Evolutionary conservation across 37 sponge, comb jelly and placozoan species (phyloP), one percentile per base, ranked within the genome.

Genomic region (Mnemiopsis leidyi): DNA sequence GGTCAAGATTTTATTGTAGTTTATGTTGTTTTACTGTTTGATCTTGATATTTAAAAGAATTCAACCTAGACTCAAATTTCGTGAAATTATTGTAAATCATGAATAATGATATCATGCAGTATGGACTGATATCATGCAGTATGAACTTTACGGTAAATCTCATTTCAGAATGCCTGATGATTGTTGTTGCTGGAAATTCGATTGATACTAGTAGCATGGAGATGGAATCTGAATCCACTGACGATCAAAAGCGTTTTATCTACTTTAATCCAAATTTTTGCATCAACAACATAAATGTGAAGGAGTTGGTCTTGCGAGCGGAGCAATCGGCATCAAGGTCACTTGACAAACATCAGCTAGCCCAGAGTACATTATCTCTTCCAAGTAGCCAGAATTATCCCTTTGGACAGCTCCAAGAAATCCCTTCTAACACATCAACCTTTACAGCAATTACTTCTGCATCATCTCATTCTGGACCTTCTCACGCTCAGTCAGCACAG

Each of bases 211-310:
- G 61, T 48, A 13, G 13, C 61, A 48, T 5, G 13, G 13, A 48
- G 9, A 48, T 48, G 61, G 61, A 48, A 48, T 5, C 61, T 18
- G 61, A 48, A 48, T 48, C 61, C 61, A 23, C 7, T 18, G 73
- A 71, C 24, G 32, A 77, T 9, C 36, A 77, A 33, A 16, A 28
- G 32, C 79, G 79, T 31, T 85, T 40, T 61, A 40, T 85, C 23
- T 85, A 85, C 35, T 85, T 85, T 25, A 38, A 85, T n/a, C 90
- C 90, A 1, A 40, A 38, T 25, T 85, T 40, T 85, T 40, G 61
- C 24, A 85, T 85, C 39, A 85, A 85, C 35, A 85, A 85, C 30
- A 85, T 85, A 35, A 85, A 38, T 26, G 61, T 85, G 21, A 85
- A 85, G 61, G 90, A 85, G 40, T 40, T 85, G 33, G 79, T 77